Evolutionary conservation across 2,113 vertebrate genomes (phyloP).

Genomic region (Sinosuthora webbiana): DNA sequence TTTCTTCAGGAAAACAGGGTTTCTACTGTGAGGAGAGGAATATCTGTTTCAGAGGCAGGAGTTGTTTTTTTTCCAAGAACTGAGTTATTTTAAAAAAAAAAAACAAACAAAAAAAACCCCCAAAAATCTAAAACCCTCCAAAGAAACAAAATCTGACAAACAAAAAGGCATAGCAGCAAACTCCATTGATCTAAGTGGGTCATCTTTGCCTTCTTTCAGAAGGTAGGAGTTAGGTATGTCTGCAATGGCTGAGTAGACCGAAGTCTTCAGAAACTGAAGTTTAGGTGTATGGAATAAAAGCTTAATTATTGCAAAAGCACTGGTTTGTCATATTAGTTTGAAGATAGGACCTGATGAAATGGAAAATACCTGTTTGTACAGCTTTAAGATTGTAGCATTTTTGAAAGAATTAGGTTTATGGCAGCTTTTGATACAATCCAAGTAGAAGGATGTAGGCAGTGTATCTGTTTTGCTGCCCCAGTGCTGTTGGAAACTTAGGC

Average conservation of each 20-base stretch:
- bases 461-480: not conserved
- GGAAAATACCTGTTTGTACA: not conserved
- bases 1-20: constrained; percentile 52
- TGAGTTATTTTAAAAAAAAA: constrained; percentile 30
- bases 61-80: constrained; percentile 48
- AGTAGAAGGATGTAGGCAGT: not conserved
- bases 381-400: not conserved
- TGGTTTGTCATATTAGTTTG: not conserved
- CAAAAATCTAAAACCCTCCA: not conserved
- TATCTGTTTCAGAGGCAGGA: constrained; percentile 40
- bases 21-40: constrained; percentile 42
- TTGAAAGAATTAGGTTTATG: not conserved
- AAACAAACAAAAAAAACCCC: not conserved
- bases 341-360: not conserved
- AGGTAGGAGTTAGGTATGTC: not conserved
- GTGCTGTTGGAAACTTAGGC: not conserved
- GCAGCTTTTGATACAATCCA: not conserved
- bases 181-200: not conserved
- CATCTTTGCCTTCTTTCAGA: constrained; percentile 9
- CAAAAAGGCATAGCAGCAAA: not conserved
- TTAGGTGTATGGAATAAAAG: not conserved
- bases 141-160: not conserved
- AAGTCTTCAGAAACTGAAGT: not conserved
- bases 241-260: not conserved
- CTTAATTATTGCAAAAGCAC: not conserved